Conservation (phyloP, 2,113 vertebrate species). For the Eurystomus gularis region DNA sequence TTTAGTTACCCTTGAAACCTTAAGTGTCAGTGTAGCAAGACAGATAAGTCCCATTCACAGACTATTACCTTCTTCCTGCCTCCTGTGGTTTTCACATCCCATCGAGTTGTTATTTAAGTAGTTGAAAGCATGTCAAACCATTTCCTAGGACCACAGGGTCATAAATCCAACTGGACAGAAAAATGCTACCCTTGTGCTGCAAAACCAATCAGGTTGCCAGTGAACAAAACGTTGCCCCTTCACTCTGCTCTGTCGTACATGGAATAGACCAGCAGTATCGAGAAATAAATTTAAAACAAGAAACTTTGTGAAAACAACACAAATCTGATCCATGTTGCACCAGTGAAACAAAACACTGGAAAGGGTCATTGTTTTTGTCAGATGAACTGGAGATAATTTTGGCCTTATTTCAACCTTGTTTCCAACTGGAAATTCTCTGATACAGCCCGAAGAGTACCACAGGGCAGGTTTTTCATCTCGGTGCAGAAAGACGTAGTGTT, state of each 20-base stretch:
- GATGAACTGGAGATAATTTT: neutral
- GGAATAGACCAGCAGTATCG: neutral
- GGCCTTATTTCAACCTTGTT: neutral
- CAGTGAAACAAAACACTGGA: neutral
- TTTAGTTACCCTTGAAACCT: neutral
- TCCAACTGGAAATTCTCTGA: neutral
- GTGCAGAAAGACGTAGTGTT: neutral
- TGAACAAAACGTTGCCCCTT: neutral
- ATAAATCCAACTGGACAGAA: neutral
- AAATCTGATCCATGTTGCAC: neutral
- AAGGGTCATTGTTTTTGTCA: neutral
- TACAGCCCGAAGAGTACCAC: neutral
- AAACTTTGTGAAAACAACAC: neutral
- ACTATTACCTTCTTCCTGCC: neutral
- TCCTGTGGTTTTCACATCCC: slow-evolving; percentile 16
- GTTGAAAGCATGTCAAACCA: neutral
- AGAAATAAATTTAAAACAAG: neutral
- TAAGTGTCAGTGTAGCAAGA: neutral
- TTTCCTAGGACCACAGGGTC: neutral
- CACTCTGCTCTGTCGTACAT: neutral
- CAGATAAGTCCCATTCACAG: neutral
- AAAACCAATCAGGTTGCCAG: neutral
- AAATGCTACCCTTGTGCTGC: neutral
- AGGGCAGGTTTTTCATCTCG: neutral
- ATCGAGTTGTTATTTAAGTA: neutral